phyloP scores from a whole-genome alignment of 2,113 vertebrate genomes.

The Uropsilus gracilis region DNA sequence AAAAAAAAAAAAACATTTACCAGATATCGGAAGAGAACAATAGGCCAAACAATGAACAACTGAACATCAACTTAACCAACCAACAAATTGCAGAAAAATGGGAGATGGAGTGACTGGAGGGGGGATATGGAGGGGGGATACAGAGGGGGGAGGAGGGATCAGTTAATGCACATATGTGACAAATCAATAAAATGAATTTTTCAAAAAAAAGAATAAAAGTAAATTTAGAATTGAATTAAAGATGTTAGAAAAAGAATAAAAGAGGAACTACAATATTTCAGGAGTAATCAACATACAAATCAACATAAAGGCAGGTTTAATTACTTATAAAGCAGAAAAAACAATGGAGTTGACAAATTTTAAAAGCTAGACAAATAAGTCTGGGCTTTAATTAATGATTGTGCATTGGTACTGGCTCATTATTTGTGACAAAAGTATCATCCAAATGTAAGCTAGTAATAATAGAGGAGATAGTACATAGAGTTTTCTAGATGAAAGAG shows the following conservation, averaged over 20 bases:
- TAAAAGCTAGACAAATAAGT: background rate
- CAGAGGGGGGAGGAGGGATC: no score
- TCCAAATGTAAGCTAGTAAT: background rate
- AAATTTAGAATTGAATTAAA: background rate
- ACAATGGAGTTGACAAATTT: background rate
- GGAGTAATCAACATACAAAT: background rate
- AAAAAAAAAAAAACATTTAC: no score
- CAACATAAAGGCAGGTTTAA: background rate
- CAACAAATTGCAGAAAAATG: no score
- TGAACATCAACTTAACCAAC: no score
- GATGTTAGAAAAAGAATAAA: background rate
- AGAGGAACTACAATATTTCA: background rate
- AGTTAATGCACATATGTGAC: no score
- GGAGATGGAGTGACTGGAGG: no score
- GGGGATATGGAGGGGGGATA: no score
- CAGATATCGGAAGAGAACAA: no score
- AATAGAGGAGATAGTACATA: background rate
- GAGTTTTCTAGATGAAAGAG: background rate
- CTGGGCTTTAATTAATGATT: background rate
- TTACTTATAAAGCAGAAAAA: background rate
- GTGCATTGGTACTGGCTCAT: background rate
- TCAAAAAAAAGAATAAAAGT: background rate
- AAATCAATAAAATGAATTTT: no score
- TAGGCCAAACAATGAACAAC: no score
- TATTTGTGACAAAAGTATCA: background rate